These are phyloP conservation scores for Elanoides forficatus DNA, from an alignment of 2,113 vertebrate genomes.

Conservation along the genomic window DNA sequence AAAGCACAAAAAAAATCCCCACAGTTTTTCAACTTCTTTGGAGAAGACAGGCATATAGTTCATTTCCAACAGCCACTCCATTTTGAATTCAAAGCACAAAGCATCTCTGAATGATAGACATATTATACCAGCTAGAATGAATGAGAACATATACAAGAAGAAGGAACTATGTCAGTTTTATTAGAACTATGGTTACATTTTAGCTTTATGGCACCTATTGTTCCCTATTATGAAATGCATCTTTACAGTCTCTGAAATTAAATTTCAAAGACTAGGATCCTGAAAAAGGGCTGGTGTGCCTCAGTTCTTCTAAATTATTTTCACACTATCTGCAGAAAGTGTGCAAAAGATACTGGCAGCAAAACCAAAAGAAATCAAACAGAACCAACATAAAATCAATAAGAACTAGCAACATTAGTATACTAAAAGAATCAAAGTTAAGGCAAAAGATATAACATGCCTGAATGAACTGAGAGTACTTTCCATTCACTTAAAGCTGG, in stretches of 20 bases:
- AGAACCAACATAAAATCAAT: neutral
- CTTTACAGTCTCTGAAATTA: neutral
- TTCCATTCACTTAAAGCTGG: neutral
- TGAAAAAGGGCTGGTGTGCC: neutral
- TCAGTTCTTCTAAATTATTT: neutral
- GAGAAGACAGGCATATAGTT: slow-evolving; percentile 1
- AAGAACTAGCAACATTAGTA: slow-evolving; percentile 14
- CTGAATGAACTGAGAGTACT: neutral
- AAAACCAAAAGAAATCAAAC: neutral
- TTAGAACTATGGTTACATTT: neutral
- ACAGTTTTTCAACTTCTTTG: slow-evolving; percentile 36
- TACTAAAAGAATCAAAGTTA: neutral
- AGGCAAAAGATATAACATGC: neutral
- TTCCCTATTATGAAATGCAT: neutral
- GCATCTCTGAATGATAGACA: neutral
- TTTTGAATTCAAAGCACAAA: slow-evolving; percentile 1
- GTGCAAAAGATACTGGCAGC: neutral
- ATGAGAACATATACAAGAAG: neutral
- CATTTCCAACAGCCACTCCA: neutral
- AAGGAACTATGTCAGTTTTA: neutral
- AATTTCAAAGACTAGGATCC: neutral
- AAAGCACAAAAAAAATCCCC: slow-evolving; percentile 42
- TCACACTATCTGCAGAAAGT: neutral
- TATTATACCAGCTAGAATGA: neutral
- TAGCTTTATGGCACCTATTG: neutral